Base-by-base conservation (phyloP, 2,888 invertebrate species). In the Morpho deidamia region DNA sequence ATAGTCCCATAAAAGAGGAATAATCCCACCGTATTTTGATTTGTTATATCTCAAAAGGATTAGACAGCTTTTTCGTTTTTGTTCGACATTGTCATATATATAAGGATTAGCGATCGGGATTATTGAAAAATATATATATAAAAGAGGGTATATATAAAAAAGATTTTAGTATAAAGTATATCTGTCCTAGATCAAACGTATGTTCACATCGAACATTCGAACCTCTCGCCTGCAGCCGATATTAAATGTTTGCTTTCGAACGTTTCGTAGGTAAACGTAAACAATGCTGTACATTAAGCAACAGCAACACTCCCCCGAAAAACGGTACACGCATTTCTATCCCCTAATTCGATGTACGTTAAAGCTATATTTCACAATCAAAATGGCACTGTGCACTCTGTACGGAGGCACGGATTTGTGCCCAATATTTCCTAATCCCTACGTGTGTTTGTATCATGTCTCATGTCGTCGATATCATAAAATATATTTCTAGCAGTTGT, bases 191-290 rank as follows among this genome's bases (percentile, higher is more conserved):
- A 47, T 53, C 33, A 51, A 23, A 49, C 49, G 49, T 40, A 50
- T 42, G 50, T 23, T 47, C 53, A 47, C 44, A 59, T 53, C 44
- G 49, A 50, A 39, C 48, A 42, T 33, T 43, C 40, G 56, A 51
- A 57, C 58, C 67, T 63, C 63, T 64, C 71, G 72, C 76, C 65
- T 56, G 56, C 54, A 56, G 69, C 72, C 76, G 71, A 75, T 83
- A 83, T 82, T 81, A 80, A 81, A 83, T 82, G 81, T 83, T 83
- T 82, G 74, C 80, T 66, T 71, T 70, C 67, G 69, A 71, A 72
- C 75, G 73, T 69, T 59, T 67, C 65, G 64, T 72, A 76, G 75
- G 76, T 76, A 74, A 78, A 77, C 55, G 72, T 67, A 78, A 77
- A 80, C 77, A 78, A 72, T 71, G 61, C 65, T 64, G 59, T 64